Evolutionary conservation across 2,113 vertebrate genomes (phyloP), one percentile per base, ranked within the genome.

Genomic region (Psittacula cyanocephala): DNA sequence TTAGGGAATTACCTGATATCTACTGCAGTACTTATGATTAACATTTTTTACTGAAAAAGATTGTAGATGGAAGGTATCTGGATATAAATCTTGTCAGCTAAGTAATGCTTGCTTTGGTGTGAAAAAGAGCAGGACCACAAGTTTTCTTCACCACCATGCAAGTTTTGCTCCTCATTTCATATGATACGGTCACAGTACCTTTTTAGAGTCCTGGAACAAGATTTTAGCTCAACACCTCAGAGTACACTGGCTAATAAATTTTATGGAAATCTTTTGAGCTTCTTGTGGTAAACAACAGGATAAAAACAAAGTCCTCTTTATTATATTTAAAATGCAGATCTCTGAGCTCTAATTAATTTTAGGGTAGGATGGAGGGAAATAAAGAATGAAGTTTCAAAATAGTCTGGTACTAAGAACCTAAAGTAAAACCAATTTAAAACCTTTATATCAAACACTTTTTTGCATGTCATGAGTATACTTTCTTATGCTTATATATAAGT

Each of bases 61-160:
- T 13, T 1, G 0, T 39, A 62, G 17, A 71, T 13, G 47, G 46
- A 47, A 55, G 12, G 25, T 41, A 59, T 2, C 18, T 0, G 1
- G 19, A 53, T 49, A 46, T 6, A 63, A 74, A 49, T 4, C 5
- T 35, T 68, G 60, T 74, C 33, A 50, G 17, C 11, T 43, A 62
- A n/a, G 33, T 50, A 69, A 41, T 12, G 37, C 27, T 19, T 43
- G 25, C 24, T 74, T 50, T 46, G 15, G 5, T 64, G 43, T 57
- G 44, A 43, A 74, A 74, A 83, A 90, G 11, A 63, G 33, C 23
- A 68, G 8, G 17, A 37, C 11, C 19, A 50, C 17, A 27, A 68
- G 28, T 63, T 83, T 79, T 50, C 52, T 87, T 91, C 65, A 87
- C 6, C 14, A 7, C 12, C 63, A 8, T 10, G 41, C 27, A 29